A percentile compares a stretch with the other conserved stretches of the same genome.
phyloP scores from a whole-genome alignment of 2,888 invertebrate species.

The Eupithecia centaureata region DNA sequence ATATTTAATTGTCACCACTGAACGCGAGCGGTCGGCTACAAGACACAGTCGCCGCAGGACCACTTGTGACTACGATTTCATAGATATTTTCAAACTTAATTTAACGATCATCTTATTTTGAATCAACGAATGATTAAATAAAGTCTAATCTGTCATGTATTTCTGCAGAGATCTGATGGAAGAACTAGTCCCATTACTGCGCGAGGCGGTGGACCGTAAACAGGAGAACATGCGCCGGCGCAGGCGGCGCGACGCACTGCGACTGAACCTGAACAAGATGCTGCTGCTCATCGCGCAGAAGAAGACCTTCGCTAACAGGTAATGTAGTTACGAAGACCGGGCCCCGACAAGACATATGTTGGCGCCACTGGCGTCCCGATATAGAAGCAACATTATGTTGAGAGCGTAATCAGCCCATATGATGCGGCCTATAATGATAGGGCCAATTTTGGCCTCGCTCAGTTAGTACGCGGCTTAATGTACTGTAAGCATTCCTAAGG shows the following conservation, averaged over 20 bases:
- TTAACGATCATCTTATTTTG: neutral
- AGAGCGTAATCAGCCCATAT: too few relatives aligned
- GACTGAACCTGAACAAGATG: slow-evolving; percentile 95
- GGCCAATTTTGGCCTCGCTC: too few relatives aligned
- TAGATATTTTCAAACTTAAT: neutral
- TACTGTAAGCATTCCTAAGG: neutral
- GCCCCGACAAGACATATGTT: neutral
- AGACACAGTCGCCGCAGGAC: neutral
- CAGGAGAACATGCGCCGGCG: slow-evolving; percentile 98
- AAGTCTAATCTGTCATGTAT: neutral
- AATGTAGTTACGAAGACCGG: slow-evolving; percentile 12
- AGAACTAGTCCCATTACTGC: slow-evolving; percentile 94
- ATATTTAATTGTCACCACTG: too few relatives aligned
- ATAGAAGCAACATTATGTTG: neutral
- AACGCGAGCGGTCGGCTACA: neutral
- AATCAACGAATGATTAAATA: neutral
- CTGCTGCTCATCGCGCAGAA: slow-evolving; percentile 96
- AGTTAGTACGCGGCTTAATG: neutral
- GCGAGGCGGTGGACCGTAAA: slow-evolving; percentile 98
- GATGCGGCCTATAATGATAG: too few relatives aligned
- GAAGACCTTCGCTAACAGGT: slow-evolving; percentile 93
- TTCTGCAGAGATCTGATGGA: slow-evolving; percentile 95
- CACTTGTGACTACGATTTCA: neutral
- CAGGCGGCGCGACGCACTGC: slow-evolving; percentile 94
- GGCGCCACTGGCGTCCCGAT: neutral